Evolutionary conservation across 2,888 invertebrate species (phyloP).

Genomic region (Magallana nippona): DNA sequence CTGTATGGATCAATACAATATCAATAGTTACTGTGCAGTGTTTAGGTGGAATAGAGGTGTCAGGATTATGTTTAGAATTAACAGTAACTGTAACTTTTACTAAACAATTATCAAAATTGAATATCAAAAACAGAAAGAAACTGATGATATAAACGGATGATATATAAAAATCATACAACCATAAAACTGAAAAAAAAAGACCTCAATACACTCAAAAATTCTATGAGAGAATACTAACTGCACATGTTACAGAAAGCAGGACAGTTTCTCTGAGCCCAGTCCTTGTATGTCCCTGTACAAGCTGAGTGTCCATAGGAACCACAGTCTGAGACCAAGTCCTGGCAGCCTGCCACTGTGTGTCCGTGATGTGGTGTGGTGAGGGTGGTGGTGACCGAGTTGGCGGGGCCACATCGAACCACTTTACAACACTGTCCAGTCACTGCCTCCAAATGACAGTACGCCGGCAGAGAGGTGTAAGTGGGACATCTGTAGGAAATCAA

Average conservation of each 20-base stretch:
- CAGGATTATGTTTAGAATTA: too few species aligned
- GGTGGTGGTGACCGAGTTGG: slow-evolving; percentile 53
- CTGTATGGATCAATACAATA: neutral
- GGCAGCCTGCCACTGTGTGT: slow-evolving; percentile 25
- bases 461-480: slow-evolving; percentile 60
- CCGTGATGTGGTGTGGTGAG: slow-evolving; percentile 52
- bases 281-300: slow-evolving; percentile 60
- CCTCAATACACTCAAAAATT: neutral
- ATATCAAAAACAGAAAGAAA: too few species aligned
- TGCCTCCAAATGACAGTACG: slow-evolving; percentile 55
- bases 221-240: slow-evolving; percentile 52
- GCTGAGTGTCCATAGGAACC: slow-evolving; percentile 54
- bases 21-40: too few species aligned
- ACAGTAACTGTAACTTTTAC: too few species aligned
- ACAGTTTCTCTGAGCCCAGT: slow-evolving; percentile 68
- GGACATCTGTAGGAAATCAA: slow-evolving; percentile 55
- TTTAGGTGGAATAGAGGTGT: too few species aligned
- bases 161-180: too few species aligned
- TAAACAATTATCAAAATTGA: too few species aligned
- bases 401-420: slow-evolving; percentile 50
- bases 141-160: too few species aligned
- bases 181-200: too few species aligned
- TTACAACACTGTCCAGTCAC: slow-evolving; percentile 60
- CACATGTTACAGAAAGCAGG: slow-evolving; percentile 62
- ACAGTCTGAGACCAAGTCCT: slow-evolving; percentile 58